These are phyloP conservation scores for Acanthisitta chloris DNA, from an alignment of 2,113 vertebrate species.

Conservation along the genomic window DNA sequence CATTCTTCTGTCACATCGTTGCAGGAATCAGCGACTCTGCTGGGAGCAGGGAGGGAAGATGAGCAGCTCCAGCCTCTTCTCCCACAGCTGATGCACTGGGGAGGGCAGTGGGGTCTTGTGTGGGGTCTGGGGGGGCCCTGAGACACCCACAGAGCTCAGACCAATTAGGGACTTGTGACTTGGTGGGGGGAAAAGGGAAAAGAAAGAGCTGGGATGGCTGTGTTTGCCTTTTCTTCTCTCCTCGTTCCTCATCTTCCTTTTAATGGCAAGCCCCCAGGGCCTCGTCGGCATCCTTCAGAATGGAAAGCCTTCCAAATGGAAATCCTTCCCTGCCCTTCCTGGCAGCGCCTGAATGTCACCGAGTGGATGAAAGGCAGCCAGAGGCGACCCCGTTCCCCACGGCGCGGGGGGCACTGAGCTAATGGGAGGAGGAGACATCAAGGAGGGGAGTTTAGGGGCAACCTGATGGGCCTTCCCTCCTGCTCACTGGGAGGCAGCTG, in stretches of 20 bases:
- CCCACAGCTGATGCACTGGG: rapidly evolving
- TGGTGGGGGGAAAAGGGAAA: not conserved
- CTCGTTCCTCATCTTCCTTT: not conserved
- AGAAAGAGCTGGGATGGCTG: not conserved
- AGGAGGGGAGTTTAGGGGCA: not conserved
- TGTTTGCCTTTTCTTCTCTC: not conserved
- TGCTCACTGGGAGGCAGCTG: not conserved
- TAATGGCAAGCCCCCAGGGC: conserved; percentile 16
- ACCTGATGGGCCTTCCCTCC: not conserved
- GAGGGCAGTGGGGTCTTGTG: not conserved
- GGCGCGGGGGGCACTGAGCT: not conserved
- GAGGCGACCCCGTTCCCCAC: rapidly evolving
- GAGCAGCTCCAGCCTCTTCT: not conserved
- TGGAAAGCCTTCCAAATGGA: conserved; percentile 44
- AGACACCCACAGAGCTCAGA: not conserved
- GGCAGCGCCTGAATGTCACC: not conserved
- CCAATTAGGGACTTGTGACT: conserved; percentile 25
- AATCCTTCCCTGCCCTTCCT: conserved; percentile 20
- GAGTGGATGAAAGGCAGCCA: not conserved
- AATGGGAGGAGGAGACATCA: not conserved
- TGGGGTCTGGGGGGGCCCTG: not conserved
- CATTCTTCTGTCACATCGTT: conserved; percentile 17
- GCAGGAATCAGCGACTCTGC: not conserved
- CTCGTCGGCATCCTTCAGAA: not conserved
- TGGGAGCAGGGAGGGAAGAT: not conserved